Percentiles rank a stretch among this genome's conserved stretches.
Conservation (phyloP, 2,113 vertebrate genomes). For the Sphyrna mokarran region DNA sequence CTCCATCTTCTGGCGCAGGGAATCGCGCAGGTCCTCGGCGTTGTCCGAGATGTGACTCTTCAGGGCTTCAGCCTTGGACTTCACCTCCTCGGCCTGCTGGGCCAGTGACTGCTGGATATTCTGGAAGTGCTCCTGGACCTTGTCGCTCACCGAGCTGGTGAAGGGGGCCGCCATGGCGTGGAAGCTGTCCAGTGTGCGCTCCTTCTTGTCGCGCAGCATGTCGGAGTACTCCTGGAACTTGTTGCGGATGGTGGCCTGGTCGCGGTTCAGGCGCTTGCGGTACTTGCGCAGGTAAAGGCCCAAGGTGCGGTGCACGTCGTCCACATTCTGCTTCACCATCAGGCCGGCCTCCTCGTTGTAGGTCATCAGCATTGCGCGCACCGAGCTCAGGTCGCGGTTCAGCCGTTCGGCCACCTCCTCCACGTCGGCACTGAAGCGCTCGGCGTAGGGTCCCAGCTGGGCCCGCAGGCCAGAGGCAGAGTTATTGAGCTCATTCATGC, state of each 20-base stretch:
- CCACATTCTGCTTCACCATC: constrained; percentile 60
- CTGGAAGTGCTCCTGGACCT: constrained; percentile 48
- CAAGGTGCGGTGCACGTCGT: constrained; percentile 52
- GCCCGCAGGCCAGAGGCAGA: constrained; percentile 53
- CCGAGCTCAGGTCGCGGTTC: constrained; percentile 62
- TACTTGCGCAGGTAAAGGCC: constrained; percentile 59
- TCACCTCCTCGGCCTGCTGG: constrained; percentile 44
- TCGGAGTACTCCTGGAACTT: constrained; percentile 47
- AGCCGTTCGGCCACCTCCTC: constrained; percentile 56
- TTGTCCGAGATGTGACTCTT: constrained; percentile 53
- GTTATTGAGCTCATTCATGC: constrained; percentile 55
- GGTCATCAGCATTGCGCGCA: constrained; percentile 53
- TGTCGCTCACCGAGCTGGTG: constrained; percentile 47
- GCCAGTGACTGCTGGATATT: constrained; percentile 51
- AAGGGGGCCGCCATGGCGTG: constrained; percentile 53
- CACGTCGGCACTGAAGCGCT: constrained; percentile 54
- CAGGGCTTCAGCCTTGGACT: constrained; percentile 43
- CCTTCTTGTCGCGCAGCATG: constrained; percentile 55
- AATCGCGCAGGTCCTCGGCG: constrained; percentile 50
- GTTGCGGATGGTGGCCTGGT: constrained; percentile 56
- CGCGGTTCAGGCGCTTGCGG: constrained; percentile 65
- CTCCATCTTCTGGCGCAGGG: constrained; percentile 55
- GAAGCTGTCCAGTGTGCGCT: constrained; percentile 51
- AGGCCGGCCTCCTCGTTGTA: constrained; percentile 59
- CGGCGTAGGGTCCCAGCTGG: constrained; percentile 54